These are phyloP conservation scores for Gortyna flavago DNA, from an alignment of 2,888 invertebrate genomes.

Conservation along the genomic window DNA sequence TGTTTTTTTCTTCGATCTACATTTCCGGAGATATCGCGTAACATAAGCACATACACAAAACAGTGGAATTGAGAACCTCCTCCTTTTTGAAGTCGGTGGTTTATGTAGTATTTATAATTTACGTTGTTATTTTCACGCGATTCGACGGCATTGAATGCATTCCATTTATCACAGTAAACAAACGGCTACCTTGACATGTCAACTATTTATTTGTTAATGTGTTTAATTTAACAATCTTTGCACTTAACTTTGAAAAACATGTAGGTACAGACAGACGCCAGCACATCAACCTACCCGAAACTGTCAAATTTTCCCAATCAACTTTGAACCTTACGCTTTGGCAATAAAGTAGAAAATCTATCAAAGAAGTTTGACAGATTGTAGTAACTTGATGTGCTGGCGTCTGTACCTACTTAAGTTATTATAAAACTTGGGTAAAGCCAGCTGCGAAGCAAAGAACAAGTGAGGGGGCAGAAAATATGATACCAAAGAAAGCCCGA, in stretches of 20 bases:
- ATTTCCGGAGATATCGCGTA: no score
- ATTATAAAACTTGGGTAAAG: constrained; percentile 2
- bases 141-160: constrained; percentile 33
- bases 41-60: no score
- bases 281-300: no score
- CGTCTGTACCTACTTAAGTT: neutral
- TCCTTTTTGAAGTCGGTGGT: neutral
- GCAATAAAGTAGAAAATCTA: no score
- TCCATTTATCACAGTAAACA: constrained; percentile 36
- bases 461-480: constrained; percentile 25
- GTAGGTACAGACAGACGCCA: no score
- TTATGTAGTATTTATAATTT: constrained; percentile 3
- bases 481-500: constrained; percentile 49
- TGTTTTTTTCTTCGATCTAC: no score
- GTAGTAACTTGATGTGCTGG: no score
- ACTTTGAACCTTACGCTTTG: no score
- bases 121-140: constrained; percentile 32
- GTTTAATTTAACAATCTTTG: constrained; percentile 28
- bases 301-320: no score
- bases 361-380: no score
- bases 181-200: constrained; percentile 41
- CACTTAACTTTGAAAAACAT: constrained; percentile 22
- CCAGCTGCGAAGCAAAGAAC: constrained; percentile 5
- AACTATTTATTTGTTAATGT: constrained; percentile 25
- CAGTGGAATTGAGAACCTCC: neutral